Percentiles rank a stretch among this genome's conserved stretches.
phyloP scores from a whole-genome alignment of 2,888 invertebrate genomes.

The Morpho helenor region DNA sequence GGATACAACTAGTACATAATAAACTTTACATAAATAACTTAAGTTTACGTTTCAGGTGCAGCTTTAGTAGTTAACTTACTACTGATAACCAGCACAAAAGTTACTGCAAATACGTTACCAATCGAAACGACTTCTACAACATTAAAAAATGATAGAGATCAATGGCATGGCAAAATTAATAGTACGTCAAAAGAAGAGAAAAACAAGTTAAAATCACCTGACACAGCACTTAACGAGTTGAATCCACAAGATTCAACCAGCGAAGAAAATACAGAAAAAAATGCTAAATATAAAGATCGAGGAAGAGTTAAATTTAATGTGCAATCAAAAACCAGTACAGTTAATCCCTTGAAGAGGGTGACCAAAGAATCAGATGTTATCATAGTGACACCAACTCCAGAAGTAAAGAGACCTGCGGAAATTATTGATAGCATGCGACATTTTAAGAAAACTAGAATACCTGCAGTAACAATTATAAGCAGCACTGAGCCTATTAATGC shows the following conservation, averaged over 20 bases:
- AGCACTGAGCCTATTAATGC: constrained; percentile 36
- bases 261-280: constrained; percentile 67
- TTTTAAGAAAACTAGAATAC: constrained; percentile 61
- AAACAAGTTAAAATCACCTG: constrained; percentile 47
- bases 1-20: too few relatives aligned
- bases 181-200: constrained; percentile 40
- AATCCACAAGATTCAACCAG: constrained; percentile 60
- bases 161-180: constrained; percentile 42
- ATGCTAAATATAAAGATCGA: constrained; percentile 70
- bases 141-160: constrained; percentile 45
- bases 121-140: constrained; percentile 49
- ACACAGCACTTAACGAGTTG: constrained; percentile 63
- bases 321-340: constrained; percentile 48
- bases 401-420: constrained; percentile 58
- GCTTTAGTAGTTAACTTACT: constrained; percentile 69
- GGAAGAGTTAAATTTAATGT: constrained; percentile 60
- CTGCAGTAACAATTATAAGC: constrained; percentile 40
- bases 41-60: constrained; percentile 57
- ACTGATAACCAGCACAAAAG: constrained; percentile 60
- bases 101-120: constrained; percentile 52
- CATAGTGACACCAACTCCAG: constrained; percentile 66
- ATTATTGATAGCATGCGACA: constrained; percentile 62
- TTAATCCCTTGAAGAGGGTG: constrained; percentile 42
- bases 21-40: neutral
- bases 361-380: constrained; percentile 48